phyloP scores from a whole-genome alignment of 23 tunicate species.

The Diplosoma virens region DNA sequence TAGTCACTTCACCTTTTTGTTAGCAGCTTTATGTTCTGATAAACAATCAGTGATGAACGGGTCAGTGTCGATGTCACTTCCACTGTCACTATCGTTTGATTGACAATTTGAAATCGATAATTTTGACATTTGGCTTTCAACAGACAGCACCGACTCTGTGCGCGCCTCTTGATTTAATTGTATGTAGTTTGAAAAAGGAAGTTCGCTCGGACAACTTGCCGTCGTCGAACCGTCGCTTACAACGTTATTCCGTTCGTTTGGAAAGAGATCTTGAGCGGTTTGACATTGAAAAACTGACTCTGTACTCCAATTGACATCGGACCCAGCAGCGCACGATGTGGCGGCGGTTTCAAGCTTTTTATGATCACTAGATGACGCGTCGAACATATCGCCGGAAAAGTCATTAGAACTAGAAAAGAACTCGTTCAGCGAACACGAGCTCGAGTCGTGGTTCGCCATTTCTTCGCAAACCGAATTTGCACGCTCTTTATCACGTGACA shows the following conservation, averaged over 20 bases:
- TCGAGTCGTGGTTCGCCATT: background rate
- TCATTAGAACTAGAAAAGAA: background rate
- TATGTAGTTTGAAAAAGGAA: background rate
- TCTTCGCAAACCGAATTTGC: background rate
- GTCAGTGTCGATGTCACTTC: too few species aligned
- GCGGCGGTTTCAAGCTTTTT: background rate
- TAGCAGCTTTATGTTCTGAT: too few species aligned
- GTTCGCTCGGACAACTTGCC: background rate
- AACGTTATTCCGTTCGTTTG: too few species aligned
- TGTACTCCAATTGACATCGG: constrained; percentile 15
- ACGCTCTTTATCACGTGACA: background rate
- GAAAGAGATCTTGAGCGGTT: too few species aligned
- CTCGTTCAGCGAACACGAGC: background rate
- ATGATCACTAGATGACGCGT: background rate
- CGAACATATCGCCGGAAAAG: constrained; percentile 18
- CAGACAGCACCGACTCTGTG: background rate
- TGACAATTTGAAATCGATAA: background rate
- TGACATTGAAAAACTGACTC: constrained; percentile 1
- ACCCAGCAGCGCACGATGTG: background rate
- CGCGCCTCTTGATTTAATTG: background rate
- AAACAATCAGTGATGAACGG: too few species aligned
- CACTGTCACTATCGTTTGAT: background rate
- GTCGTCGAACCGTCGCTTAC: background rate
- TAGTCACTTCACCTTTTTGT: too few species aligned
- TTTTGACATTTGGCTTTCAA: background rate